These are phyloP conservation scores for Ischnura elegans DNA, from an alignment of 2,888 invertebrate genomes.

Conservation along the genomic window DNA sequence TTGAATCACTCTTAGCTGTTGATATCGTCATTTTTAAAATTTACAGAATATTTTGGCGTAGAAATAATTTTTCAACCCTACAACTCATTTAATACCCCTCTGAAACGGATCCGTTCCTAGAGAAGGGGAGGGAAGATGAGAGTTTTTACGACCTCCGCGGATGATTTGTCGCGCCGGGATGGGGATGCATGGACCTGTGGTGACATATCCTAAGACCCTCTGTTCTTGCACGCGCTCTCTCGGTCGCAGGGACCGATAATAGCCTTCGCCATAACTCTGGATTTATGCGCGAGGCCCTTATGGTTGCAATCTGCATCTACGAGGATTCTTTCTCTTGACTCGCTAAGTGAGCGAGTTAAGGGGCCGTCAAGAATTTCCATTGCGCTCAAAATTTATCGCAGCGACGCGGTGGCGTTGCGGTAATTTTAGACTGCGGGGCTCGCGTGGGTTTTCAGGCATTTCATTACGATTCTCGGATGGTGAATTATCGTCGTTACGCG, in stretches of 20 bases:
- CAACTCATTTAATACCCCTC: background rate
- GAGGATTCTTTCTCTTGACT: background rate
- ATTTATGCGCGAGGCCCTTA: constrained; percentile 15
- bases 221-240: background rate
- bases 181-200: background rate
- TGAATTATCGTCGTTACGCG: background rate
- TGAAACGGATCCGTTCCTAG: no score
- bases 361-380: background rate
- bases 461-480: background rate
- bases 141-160: constrained; percentile 23
- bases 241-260: background rate
- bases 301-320: constrained; percentile 26
- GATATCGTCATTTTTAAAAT: background rate
- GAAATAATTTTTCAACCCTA: background rate
- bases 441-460: constrained; percentile 13
- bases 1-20: no score
- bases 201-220: background rate
- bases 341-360: constrained; percentile 38
- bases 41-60: background rate
- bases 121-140: constrained; percentile 16
- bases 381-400: constrained; percentile 3
- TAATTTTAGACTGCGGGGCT: background rate
- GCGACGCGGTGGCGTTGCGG: constrained; percentile 19
- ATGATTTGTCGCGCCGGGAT: background rate
- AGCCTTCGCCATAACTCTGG: constrained; percentile 7